Evolutionary conservation across 1,140 invertebrate species (phyloP), one percentile per base, ranked within the genome.

Genomic region (Leptinotarsa defecta): DNA sequence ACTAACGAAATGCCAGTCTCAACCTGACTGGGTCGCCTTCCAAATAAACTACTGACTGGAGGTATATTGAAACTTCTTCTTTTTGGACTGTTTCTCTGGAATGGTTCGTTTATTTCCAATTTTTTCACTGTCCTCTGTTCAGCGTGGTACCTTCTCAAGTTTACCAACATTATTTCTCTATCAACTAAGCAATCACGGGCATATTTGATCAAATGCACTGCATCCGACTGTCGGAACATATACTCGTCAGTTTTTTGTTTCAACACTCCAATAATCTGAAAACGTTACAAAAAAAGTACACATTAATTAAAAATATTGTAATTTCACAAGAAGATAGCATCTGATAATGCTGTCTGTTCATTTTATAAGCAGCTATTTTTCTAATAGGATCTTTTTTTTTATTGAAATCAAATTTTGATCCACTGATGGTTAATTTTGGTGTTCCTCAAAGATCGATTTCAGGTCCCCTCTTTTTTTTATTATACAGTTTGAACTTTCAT

Each of bases 241-340:
- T 92, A 91, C 71, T 91, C 90, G 85, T 97, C 95, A 74, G 96
- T 91, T 86, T 94, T 94, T 76, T 95, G 93, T 81, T 95, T 95
- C n/a, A 97, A 76, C n/a, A 82, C 78, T 68, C 83, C 83, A 74
- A 86, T 81, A 71, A 84, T 84, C 82, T 83, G 80, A 72, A 77
- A 78, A 75, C 74, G 34, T 43, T 11, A 43, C 34, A 43, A 43
- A 43, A 43, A 43, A 43, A 43, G 8, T 43, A 43, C 34, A 43
- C 8, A 3, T 43, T 43, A 11, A 2, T 43, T 2, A 11, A 43
- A 43, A 43, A 11, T 43, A 43, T 11, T 8, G 34, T 43, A 43
- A 43, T 43, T 43, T 43, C 8, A 43, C 34, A 2, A 43, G 2
- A 43, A 43, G 8, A 11, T 8, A 34, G 27, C 27, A 34, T 34